Evolutionary conservation across 1,140 invertebrate genomes (phyloP).

Genomic region (Caerostris extrusa): DNA sequence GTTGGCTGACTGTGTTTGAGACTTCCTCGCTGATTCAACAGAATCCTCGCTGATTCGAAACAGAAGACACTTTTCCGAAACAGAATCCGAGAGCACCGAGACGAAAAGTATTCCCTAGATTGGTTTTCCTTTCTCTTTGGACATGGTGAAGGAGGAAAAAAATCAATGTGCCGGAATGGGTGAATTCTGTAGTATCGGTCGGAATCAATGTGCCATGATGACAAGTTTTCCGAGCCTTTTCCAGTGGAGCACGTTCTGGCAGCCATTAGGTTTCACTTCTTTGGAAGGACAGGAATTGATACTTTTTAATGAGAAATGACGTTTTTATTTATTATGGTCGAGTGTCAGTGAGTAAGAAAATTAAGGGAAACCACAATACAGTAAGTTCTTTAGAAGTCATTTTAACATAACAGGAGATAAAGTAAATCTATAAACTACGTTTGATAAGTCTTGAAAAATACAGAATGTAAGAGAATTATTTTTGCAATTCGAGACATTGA

Average conservation of each 20-base stretch:
- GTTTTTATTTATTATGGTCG: too few relatives aligned
- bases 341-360: too few relatives aligned
- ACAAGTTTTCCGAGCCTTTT: not conserved
- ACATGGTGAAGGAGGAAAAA: not conserved
- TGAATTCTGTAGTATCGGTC: not conserved
- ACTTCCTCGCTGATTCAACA: not conserved
- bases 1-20: not conserved
- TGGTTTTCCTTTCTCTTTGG: not conserved
- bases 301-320: too few relatives aligned
- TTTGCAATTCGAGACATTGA: too few relatives aligned
- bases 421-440: too few relatives aligned
- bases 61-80: not conserved
- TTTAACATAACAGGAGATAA: too few relatives aligned
- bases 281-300: too few relatives aligned
- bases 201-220: not conserved
- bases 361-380: too few relatives aligned
- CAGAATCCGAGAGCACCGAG: not conserved
- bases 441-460: too few relatives aligned
- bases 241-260: not conserved
- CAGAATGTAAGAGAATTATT: too few relatives aligned
- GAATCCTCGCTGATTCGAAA: not conserved
- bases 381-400: too few relatives aligned
- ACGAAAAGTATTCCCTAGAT: not conserved
- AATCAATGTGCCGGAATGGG: not conserved
- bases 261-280: too few relatives aligned